Evolutionary conservation across 2,797 vertebrate species (phyloP), one percentile per base, ranked within the genome.

Genomic region (Pantherophis vulpinus): DNA sequence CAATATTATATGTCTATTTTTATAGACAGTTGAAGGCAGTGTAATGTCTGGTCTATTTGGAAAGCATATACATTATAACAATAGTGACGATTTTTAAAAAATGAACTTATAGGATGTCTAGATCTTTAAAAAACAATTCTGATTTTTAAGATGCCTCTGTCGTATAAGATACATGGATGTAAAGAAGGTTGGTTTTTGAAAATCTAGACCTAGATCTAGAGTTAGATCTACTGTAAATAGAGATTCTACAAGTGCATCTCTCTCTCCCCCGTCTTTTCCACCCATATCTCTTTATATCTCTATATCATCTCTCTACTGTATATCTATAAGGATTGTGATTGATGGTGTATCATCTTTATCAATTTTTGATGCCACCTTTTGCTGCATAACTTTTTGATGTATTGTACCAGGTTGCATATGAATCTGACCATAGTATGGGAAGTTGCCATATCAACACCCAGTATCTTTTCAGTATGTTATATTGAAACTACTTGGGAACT

Each of bases 11-110:
- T 60, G 91, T 87, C 47, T 58, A 0, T 0, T n/a, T n/a, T 1
- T 63, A 25, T 13, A 63, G 42, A 56, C 23, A n/a, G 1, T 10
- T 61, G 16, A 89, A 87, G 58, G 54, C 12, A 8, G 74, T 91
- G 10, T 13, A 93, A 13, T 18, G 5, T 42, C 83, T 0, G 0
- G 13, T 0, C 1, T 59, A 14, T 27, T 60, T 89, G 29, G 61
- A 61, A 79, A 32, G 1, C 16, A 1, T 29, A 18, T 88, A 14
- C 83, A 27, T 10, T 1, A 20, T 88, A 92, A 27, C 25, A 47
- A 79, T 42, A 79, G 32, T 79, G 89, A 58, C 9, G 18, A 8
- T 79, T 79, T 37, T 37, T 27, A 11, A 89, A 87, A 29, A 61
- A 61, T 37, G 10, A 9, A 37, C 2, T 5, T 59, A 16, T 90